phyloP scores from a whole-genome alignment of 2,113 vertebrate species.

The Myrmecophaga tridactyla region DNA sequence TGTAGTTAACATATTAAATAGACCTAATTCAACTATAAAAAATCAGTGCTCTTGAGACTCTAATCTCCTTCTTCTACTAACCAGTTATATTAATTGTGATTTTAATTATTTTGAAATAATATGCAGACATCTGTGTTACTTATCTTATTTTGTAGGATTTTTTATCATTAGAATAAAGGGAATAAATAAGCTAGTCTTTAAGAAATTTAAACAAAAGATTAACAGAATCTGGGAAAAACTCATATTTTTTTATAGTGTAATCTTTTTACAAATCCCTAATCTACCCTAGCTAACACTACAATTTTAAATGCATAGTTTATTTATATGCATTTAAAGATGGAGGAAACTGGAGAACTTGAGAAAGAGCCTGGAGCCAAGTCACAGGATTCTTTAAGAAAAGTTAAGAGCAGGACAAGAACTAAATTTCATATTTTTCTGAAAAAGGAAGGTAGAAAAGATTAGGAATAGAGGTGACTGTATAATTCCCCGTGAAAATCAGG shows the following conservation, averaged over 20 bases:
- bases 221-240: background rate
- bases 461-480: background rate
- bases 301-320: slow-evolving; percentile 8
- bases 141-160: background rate
- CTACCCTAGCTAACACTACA: background rate
- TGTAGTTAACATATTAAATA: background rate
- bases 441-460: slow-evolving; percentile 31
- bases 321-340: background rate
- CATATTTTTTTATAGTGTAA: background rate
- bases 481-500: background rate
- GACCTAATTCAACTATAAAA: background rate
- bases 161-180: background rate
- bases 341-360: background rate
- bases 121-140: background rate
- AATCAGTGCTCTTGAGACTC: background rate
- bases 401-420: slow-evolving; percentile 2
- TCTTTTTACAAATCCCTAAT: background rate
- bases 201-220: background rate
- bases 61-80: background rate
- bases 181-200: background rate
- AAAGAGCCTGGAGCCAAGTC: background rate
- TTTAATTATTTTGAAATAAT: background rate
- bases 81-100: background rate
- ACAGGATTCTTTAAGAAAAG: background rate
- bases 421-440: background rate